Evolutionary conservation across 2,797 vertebrate species (phyloP).

Genomic region (Spondyliosoma cantharus): DNA sequence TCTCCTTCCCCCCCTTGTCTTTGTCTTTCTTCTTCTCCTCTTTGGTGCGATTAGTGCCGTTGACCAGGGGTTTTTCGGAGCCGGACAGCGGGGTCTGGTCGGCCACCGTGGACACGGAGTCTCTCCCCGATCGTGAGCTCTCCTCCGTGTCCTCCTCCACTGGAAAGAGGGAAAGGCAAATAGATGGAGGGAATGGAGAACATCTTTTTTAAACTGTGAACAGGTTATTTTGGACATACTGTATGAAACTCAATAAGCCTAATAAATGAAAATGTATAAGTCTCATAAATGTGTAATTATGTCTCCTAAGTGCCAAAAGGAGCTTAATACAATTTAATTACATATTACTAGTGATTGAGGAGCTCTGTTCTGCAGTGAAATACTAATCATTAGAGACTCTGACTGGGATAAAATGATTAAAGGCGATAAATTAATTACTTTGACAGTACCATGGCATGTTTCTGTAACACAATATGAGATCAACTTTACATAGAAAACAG

Average conservation of each 20-base stretch:
- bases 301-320: slow-evolving; percentile 6
- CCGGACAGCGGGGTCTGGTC: slow-evolving; percentile 80
- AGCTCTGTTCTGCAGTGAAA: slow-evolving; percentile 33
- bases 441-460: background rate
- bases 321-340: slow-evolving; percentile 15
- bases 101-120: slow-evolving; percentile 94
- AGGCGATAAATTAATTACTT: slow-evolving; percentile 5
- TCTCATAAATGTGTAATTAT: slow-evolving; percentile 31
- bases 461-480: background rate
- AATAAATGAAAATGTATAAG: slow-evolving; percentile 25
- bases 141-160: slow-evolving; percentile 93
- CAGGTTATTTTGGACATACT: background rate
- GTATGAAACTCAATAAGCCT: slow-evolving; percentile 13
- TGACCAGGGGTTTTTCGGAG: slow-evolving; percentile 79
- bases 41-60: slow-evolving; percentile 78
- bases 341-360: slow-evolving; percentile 31
- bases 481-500: background rate
- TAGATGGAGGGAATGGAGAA: background rate
- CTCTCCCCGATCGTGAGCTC: slow-evolving; percentile 93
- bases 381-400: slow-evolving; percentile 9
- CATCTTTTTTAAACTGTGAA: slow-evolving; percentile 1
- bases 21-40: slow-evolving; percentile 86
- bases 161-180: slow-evolving; percentile 20
- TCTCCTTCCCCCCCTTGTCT: slow-evolving; percentile 87
- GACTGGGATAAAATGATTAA: background rate